Base-by-base conservation (phyloP, 2,888 invertebrate species). In the Epinotia ramella region DNA sequence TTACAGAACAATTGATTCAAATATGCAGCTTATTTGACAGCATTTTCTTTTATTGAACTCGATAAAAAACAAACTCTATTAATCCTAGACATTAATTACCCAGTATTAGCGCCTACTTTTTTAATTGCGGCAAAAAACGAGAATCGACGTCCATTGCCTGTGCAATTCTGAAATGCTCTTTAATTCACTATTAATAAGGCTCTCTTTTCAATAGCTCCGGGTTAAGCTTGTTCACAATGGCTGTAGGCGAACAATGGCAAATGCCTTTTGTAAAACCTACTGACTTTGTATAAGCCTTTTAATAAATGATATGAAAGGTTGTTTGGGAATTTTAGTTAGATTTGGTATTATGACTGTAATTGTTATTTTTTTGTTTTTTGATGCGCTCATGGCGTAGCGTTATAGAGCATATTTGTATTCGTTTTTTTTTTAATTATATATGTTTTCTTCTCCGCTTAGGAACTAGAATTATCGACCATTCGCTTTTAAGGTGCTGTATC, bases 211-310 rank as follows among this genome's bases (percentile, higher is more conserved):
- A 60, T 66, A 18, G 59, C 12, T 44, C 64, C n/a, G 49, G 33
- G 70, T 75, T 70, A 65, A 71, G 53, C 65, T 28, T 33, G 44
- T 16, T 12, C 56, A 71, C 71, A 75, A 75, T 65, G 16, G 75
- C 20, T 3, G 20, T 13, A 3, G 18, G 20, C 16, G 60, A 53
- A 75, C 75, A 75, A 75, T 75, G 40, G 75, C 40, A 53, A 49
- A 62, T 46, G 18, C 18, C 70, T 75, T 70, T 70, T 65, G 28
- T 71, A 53, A 74, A 70, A 63, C 44, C 24, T 28, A 28, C 46
- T 13, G 64, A 69, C 57, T 20, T 70, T 74, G 64, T 70, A 59
- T 74, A 74, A 74, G 64, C 74, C 64, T 46, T 74, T 74, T 74
- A 65, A 73, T 65, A 69, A 49, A 59, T 49, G 57, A 53, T 74